phyloP scores from a whole-genome alignment of 92 coral and sea anemone genomes.

The Micromussa lordhowensis region DNA sequence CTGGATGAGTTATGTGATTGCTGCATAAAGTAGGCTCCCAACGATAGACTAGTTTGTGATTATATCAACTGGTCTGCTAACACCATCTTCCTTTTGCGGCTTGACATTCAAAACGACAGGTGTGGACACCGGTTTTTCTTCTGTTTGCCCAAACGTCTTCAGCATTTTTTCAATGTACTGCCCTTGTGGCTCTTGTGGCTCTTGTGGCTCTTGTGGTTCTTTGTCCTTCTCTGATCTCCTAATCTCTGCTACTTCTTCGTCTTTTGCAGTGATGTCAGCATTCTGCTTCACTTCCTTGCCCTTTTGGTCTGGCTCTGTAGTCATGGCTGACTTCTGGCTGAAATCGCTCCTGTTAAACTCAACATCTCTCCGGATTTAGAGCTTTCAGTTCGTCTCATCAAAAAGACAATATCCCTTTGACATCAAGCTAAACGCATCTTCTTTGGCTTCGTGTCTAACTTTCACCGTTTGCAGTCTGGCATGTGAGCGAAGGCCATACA shows the following conservation, averaged over 20 bases:
- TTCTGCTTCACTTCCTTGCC: slow-evolving; percentile 13
- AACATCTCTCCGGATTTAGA: slow-evolving; percentile 62
- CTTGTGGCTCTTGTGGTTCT: background rate
- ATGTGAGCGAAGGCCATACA: slow-evolving; percentile 40
- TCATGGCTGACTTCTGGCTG: slow-evolving; percentile 25
- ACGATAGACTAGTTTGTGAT: too few relatives aligned
- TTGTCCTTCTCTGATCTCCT: background rate
- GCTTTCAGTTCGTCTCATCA: slow-evolving; percentile 49
- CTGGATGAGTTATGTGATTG: slow-evolving; percentile 45
- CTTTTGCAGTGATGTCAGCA: background rate
- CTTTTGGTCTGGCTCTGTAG: slow-evolving; percentile 7
- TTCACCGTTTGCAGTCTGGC: slow-evolving; percentile 19
- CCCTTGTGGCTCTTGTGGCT: background rate
- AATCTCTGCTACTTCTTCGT: slow-evolving; percentile 6
- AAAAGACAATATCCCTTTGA: slow-evolving; percentile 56
- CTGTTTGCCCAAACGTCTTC: too few relatives aligned
- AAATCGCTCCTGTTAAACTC: slow-evolving; percentile 46
- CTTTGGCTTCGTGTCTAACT: slow-evolving; percentile 52
- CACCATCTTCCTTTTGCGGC: too few relatives aligned
- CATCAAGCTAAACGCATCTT: slow-evolving; percentile 60
- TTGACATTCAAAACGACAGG: too few relatives aligned
- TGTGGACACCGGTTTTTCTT: too few relatives aligned
- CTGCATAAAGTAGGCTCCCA: slow-evolving; percentile 21
- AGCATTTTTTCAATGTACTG: too few relatives aligned
- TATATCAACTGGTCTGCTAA: too few relatives aligned